Percentiles rank a stretch among this genome's conserved stretches.
These are phyloP conservation scores for Ornithoptera alexandrae DNA, from an alignment of 2,888 invertebrate genomes.

Conservation along the genomic window DNA sequence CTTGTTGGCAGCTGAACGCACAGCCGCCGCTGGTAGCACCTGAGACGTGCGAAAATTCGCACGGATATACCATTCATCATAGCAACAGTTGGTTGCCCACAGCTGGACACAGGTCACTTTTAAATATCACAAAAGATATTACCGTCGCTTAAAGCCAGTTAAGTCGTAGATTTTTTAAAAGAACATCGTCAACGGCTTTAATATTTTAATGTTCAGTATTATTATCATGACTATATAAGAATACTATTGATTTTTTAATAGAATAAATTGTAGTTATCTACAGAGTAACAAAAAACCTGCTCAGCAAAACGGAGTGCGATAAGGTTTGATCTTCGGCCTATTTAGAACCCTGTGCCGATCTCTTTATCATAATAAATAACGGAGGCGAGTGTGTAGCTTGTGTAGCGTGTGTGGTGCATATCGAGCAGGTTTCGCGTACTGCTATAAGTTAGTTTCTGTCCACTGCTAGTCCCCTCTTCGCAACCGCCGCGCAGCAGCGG, in stretches of 20 bases:
- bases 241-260: neutral
- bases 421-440: conserved; percentile 42
- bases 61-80: conserved; percentile 6
- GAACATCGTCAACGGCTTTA: neutral
- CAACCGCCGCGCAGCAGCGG: conserved; percentile 73
- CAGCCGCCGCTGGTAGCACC: conserved; percentile 29
- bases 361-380: conserved; percentile 26
- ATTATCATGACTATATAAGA: neutral
- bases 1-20: conserved; percentile 22
- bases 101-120: too few relatives aligned
- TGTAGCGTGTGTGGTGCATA: conserved; percentile 5
- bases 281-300: neutral
- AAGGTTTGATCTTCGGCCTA: neutral
- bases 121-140: neutral
- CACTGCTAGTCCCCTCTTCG: conserved; percentile 84
- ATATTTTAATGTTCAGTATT: neutral
- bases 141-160: conserved; percentile 2
- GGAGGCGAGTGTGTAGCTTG: conserved; percentile 7
- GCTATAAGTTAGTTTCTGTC: conserved; percentile 77
- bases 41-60: conserved; percentile 13
- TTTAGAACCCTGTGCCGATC: conserved; percentile 3
- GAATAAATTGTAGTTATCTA: neutral
- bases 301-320: neutral
- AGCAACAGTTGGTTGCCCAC: too few relatives aligned
- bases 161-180: neutral